Base-by-base conservation (phyloP, 2,888 invertebrate genomes). In the Caenorhabditis afra region DNA sequence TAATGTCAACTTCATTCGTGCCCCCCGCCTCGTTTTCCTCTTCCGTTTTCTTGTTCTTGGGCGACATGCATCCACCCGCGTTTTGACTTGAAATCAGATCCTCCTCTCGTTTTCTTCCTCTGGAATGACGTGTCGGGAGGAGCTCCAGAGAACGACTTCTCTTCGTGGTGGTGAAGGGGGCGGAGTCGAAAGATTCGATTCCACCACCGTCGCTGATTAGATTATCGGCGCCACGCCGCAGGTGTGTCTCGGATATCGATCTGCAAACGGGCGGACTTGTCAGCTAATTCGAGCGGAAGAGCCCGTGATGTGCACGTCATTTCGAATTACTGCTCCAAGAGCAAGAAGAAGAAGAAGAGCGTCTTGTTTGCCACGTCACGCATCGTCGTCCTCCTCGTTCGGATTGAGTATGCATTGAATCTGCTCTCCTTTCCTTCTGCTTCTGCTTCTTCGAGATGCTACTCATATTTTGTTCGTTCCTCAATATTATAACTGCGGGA, bases 1-100 rank as follows among this genome's bases (percentile, higher is more conserved):
- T 78, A 78, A 78, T 78, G 78, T 78, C 78, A 78, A 78, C 71
- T 78, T 68, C 74, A 79, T 79, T 67, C 68, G 65, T 45, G 57
- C 23, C 50, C 44, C 41, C 57, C 44, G n/a, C 52, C 55, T 55
- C 20, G 18, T 37, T 66, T 53, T 41, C 41, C 18, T 29, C 22
- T 37, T 52, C 7, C 29, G 3, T 29, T 7, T 57, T 44, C 61
- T 29, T 45, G 12, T 41, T 49, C 41, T 22, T n/a, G n/a, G n/a
- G n/a, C n/a, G n/a, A n/a, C n/a, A n/a, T 11, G 11, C 16, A 11
- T 39, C 5, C 61, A 64, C 58, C 68, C 68, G 47, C 20, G 62
- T 64, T n/a, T 67, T 64, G 62, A 62, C 67, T 76, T 68, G 64
- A 65, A 66, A 70, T 62, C 70, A 70, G 68, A 65, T 68, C 58